A percentile compares a stretch with the other conserved stretches of the same genome.
phyloP scores from a whole-genome alignment of 2,113 vertebrate genomes.

The Muntiacus reevesi region DNA sequence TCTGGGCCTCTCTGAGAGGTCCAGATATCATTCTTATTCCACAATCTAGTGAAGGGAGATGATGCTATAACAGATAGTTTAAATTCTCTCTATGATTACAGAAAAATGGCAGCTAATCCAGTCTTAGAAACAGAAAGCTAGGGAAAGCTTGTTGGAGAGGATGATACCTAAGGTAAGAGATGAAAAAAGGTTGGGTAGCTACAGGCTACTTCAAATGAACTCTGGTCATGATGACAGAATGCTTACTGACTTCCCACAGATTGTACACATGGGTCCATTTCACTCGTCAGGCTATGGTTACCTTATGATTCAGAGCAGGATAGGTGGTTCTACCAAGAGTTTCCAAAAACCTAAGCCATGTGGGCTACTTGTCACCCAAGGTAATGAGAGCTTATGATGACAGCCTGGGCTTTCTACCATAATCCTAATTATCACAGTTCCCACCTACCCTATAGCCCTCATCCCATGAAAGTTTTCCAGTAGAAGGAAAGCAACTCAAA shows the following conservation, averaged over 20 bases:
- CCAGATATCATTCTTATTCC: neutral
- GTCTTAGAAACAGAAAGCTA: conserved; percentile 21
- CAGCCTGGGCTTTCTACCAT: conserved; percentile 63
- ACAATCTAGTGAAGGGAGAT: neutral
- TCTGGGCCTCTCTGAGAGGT: neutral
- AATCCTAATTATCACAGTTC: conserved; percentile 10
- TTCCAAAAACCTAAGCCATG: conserved; percentile 31
- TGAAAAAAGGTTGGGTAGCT: neutral
- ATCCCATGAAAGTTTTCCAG: neutral
- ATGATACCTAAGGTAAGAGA: neutral
- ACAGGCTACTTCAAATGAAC: neutral
- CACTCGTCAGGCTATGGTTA: neutral
- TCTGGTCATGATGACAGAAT: neutral
- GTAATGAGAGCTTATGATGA: neutral
- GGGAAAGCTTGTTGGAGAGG: neutral
- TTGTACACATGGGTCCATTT: neutral
- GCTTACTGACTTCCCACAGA: neutral
- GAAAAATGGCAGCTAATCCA: neutral
- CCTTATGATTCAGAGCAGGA: neutral
- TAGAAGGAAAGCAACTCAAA: neutral
- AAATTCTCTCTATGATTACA: neutral
- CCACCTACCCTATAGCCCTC: neutral
- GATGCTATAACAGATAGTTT: neutral
- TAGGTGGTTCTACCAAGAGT: neutral
- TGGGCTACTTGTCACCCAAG: neutral